phyloP scores from a whole-genome alignment of 2,113 vertebrate genomes.

The Cryptotis parvus region DNA sequence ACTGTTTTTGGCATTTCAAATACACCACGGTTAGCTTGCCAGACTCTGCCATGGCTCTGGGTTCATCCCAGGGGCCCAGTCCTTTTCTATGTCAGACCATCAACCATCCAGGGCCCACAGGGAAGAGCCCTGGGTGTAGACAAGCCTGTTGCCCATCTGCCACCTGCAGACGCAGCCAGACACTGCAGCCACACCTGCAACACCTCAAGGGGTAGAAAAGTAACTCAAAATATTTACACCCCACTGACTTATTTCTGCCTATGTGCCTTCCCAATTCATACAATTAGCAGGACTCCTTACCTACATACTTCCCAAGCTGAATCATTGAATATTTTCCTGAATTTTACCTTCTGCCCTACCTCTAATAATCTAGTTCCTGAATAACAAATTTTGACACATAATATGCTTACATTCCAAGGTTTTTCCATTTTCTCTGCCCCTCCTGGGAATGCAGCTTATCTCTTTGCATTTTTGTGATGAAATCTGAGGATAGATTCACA shows the following conservation, averaged over 20 bases:
- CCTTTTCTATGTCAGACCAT: no score
- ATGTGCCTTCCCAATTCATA: neutral
- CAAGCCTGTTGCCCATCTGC: no score
- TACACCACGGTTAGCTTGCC: no score
- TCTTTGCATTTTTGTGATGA: neutral
- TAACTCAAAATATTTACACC: neutral
- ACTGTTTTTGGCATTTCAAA: no score
- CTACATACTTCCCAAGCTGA: neutral
- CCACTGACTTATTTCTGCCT: neutral
- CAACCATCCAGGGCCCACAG: no score
- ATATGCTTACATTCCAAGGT: neutral
- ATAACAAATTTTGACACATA: neutral
- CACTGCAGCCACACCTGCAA: no score
- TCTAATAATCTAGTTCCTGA: neutral
- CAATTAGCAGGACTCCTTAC: neutral
- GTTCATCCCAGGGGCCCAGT: no score
- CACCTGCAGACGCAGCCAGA: no score
- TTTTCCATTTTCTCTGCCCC: neutral
- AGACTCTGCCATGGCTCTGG: no score
- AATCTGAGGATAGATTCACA: neutral
- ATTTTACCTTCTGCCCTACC: neutral
- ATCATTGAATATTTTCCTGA: neutral
- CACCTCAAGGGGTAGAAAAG: no score
- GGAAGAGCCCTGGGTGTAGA: no score
- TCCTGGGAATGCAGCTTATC: neutral